Conservation (phyloP, 2,113 vertebrate genomes). For the Cavia aperea region DNA sequence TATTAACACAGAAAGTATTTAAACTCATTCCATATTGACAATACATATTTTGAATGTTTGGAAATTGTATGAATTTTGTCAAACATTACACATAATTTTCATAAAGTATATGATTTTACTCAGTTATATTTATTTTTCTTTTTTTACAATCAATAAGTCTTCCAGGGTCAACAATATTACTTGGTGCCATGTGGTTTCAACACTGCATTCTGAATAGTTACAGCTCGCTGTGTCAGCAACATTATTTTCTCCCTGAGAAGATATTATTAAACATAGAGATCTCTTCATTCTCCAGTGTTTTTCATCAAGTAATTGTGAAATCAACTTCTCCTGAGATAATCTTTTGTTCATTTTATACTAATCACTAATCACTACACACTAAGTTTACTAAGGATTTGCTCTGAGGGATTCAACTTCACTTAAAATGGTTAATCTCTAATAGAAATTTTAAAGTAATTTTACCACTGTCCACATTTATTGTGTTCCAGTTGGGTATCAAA, state of each 20-base stretch:
- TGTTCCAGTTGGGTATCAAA: not conserved
- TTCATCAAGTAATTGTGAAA: not conserved
- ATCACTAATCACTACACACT: not conserved
- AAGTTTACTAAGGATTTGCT: not conserved
- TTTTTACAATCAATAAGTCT: not conserved
- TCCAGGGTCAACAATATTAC: not conserved
- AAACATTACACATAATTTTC: not conserved
- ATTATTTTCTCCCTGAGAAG: not conserved
- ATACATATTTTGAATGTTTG: not conserved
- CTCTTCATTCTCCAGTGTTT: not conserved
- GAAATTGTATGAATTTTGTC: not conserved
- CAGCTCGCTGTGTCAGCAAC: not conserved
- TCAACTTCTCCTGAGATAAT: not conserved
- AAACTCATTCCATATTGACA: not conserved
- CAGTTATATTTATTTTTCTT: not conserved
- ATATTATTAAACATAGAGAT: not conserved
- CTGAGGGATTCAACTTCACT: not conserved
- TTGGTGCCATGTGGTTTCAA: not conserved
- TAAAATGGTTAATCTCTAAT: not conserved
- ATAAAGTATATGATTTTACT: not conserved
- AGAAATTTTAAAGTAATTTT: not conserved
- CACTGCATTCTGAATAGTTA: not conserved
- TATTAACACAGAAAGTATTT: not conserved
- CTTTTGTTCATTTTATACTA: not conserved
- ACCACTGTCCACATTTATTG: not conserved